Conservation (phyloP, 2,888 invertebrate species). For the Xylota segnis region DNA sequence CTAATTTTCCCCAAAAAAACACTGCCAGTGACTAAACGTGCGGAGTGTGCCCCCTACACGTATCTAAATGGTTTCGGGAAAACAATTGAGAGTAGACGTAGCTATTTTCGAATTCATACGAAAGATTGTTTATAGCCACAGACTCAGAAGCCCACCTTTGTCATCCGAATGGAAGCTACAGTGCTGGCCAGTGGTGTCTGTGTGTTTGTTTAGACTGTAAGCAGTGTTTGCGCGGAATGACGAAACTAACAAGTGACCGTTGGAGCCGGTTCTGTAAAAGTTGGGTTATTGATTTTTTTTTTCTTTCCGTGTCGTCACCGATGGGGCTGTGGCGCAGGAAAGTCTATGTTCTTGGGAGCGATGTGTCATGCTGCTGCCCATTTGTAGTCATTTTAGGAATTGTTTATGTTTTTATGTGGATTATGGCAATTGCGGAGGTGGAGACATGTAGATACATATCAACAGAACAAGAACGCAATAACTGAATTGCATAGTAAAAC, state of each 20-base stretch:
- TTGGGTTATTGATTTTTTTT: background rate
- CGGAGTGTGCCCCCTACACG: background rate
- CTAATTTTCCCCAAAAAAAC: slow-evolving; percentile 8
- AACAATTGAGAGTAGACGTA: background rate
- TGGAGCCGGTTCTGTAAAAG: slow-evolving; percentile 4
- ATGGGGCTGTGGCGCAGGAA: background rate
- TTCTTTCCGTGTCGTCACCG: background rate
- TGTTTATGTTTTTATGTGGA: background rate
- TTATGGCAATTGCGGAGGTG: too few relatives aligned
- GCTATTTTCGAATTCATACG: background rate
- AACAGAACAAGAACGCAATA: too few relatives aligned
- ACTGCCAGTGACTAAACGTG: background rate
- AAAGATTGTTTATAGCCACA: background rate
- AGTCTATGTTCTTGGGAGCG: background rate
- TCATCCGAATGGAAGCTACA: background rate
- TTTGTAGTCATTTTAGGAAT: background rate
- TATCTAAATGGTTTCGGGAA: background rate
- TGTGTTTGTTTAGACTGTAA: background rate
- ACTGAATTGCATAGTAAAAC: too few relatives aligned
- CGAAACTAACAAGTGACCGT: background rate
- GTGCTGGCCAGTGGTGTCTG: background rate
- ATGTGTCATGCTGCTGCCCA: background rate
- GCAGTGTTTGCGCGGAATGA: background rate
- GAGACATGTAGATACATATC: too few relatives aligned
- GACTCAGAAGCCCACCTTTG: background rate